These are phyloP conservation scores for Gorsachius goisagi DNA, from an alignment of 2,113 vertebrate species.

Conservation along the genomic window DNA sequence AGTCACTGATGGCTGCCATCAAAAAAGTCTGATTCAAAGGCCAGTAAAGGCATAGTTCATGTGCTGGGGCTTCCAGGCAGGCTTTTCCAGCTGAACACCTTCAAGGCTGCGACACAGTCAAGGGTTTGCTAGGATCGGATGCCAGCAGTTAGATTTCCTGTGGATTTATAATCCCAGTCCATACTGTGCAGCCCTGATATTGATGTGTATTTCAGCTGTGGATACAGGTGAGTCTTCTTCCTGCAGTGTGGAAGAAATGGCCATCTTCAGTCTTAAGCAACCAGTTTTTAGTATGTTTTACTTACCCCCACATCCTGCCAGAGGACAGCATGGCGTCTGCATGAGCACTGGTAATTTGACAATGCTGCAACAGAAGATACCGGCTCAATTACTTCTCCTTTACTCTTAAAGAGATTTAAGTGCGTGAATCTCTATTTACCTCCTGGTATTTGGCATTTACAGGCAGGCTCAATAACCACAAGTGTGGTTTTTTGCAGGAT, in stretches of 20 bases:
- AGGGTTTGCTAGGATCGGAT: neutral
- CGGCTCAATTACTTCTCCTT: neutral
- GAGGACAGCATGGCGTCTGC: neutral
- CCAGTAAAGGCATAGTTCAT: neutral
- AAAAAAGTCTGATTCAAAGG: neutral
- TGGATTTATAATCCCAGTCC: neutral
- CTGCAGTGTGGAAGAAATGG: neutral
- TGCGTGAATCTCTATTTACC: neutral
- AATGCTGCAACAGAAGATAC: neutral
- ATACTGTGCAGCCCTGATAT: neutral
- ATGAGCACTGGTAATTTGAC: neutral
- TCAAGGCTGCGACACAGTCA: neutral
- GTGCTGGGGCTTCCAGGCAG: neutral
- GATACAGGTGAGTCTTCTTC: neutral
- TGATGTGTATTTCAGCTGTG: neutral
- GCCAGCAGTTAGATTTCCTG: neutral
- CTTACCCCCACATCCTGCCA: neutral
- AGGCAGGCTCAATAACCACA: neutral
- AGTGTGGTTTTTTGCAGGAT: neutral
- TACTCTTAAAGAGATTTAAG: neutral
- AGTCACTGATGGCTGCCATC: neutral
- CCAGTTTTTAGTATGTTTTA: neutral
- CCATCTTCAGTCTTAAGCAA: neutral
- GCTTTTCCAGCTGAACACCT: neutral
- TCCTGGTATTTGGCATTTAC: neutral